Conservation (phyloP, 2,888 invertebrate genomes). For the Daptonema setosum region DNA sequence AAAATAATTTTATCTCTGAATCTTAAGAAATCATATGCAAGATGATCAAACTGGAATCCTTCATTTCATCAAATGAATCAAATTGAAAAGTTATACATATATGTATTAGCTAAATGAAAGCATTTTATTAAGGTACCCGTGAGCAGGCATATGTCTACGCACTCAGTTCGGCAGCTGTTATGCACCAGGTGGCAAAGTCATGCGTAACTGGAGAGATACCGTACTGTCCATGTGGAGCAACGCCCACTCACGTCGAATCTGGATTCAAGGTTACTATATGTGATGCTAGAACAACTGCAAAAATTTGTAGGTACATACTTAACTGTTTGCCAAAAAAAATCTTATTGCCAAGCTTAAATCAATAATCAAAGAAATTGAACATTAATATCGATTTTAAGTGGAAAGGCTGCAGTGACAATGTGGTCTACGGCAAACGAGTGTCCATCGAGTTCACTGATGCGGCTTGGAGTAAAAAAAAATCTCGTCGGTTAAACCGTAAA, state of each 20-base stretch:
- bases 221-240: slow-evolving; percentile 54
- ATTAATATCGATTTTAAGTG: slow-evolving; percentile 39
- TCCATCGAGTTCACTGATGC: slow-evolving; percentile 48
- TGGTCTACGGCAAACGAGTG: slow-evolving; percentile 47
- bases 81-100: no score
- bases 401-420: slow-evolving; percentile 67
- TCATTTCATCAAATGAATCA: no score
- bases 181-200: slow-evolving; percentile 52
- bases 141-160: slow-evolving; percentile 68
- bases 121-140: slow-evolving; percentile 53
- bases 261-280: background rate
- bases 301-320: no score
- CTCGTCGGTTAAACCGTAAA: background rate
- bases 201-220: slow-evolving; percentile 52
- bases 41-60: no score
- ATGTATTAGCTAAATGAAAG: no score
- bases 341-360: no score
- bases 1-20: no score
- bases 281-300: no score
- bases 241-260: slow-evolving; percentile 41
- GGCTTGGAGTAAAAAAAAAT: slow-evolving; percentile 14
- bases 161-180: slow-evolving; percentile 53
- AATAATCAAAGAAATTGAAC: no score
- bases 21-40: no score
- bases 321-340: no score